Evolutionary conservation across 2,888 invertebrate species (phyloP).

Genomic region (Pegoplata infirma): DNA sequence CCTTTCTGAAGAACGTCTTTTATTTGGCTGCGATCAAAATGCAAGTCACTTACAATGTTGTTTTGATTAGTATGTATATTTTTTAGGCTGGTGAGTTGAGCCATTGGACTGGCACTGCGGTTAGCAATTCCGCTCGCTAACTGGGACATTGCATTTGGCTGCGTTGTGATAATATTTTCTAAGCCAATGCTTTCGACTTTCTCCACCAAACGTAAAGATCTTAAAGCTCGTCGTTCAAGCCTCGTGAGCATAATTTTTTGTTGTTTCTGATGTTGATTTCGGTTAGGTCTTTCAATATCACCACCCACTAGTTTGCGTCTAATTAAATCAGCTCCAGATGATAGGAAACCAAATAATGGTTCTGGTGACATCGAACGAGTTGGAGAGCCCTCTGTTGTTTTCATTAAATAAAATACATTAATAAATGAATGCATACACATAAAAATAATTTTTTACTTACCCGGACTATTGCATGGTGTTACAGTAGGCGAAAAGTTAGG

Average conservation of each 20-base stretch:
- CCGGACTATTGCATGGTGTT: constrained; percentile 92
- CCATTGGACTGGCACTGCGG: constrained; percentile 86
- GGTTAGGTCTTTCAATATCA: constrained; percentile 76
- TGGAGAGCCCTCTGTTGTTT: constrained; percentile 79
- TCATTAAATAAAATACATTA: neutral
- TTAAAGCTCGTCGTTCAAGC: constrained; percentile 77
- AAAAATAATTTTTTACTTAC: constrained; percentile 70
- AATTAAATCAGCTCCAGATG: constrained; percentile 83
- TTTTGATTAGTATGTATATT: constrained; percentile 77
- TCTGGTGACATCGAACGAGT: constrained; percentile 78
- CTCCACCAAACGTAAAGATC: constrained; percentile 81
- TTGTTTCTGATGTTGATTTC: constrained; percentile 71
- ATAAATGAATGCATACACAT: neutral
- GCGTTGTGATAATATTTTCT: constrained; percentile 83
- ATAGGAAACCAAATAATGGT: constrained; percentile 80
- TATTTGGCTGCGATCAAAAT: constrained; percentile 78
- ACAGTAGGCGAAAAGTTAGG: constrained; percentile 88
- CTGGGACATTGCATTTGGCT: constrained; percentile 81
- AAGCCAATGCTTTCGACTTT: constrained; percentile 85
- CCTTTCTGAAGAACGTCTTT: constrained; percentile 74
- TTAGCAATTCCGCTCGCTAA: constrained; percentile 80
- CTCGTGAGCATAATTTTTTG: constrained; percentile 76
- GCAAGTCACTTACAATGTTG: constrained; percentile 75
- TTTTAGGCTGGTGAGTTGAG: constrained; percentile 87
- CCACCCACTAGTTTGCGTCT: constrained; percentile 82